Conservation (phyloP, 2,888 invertebrate genomes). For the Tipula vernalis region DNA sequence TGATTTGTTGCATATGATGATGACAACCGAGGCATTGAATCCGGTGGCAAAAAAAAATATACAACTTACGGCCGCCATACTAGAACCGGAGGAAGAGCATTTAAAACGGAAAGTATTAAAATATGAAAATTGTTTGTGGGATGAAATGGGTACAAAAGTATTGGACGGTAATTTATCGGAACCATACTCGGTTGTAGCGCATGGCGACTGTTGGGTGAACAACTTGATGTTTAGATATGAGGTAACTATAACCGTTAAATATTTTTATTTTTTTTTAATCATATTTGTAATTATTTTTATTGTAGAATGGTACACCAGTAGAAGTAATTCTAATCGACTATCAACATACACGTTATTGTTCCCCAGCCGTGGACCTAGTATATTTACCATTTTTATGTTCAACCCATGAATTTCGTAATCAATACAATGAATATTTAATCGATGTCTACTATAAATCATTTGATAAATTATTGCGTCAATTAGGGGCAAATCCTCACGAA, state of each 20-base stretch:
- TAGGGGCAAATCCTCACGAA: not conserved
- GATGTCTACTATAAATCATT: not conserved
- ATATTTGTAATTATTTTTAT: not conserved
- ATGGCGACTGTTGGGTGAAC: not conserved
- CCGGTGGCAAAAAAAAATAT: not conserved
- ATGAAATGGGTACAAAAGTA: not conserved
- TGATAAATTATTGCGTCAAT: not conserved
- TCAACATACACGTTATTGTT: not conserved
- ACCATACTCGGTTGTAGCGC: not conserved
- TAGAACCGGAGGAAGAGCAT: not conserved
- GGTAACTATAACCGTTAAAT: not conserved
- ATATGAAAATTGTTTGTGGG: not conserved
- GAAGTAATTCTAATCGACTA: not conserved
- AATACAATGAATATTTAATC: not conserved
- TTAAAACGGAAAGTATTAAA: not conserved
- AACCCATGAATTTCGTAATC: not conserved
- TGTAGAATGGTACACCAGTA: not conserved
- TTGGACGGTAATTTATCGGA: not conserved
- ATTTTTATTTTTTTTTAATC: no score
- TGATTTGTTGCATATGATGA: not conserved
- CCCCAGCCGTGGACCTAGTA: not conserved
- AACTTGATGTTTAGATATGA: not conserved
- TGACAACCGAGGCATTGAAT: not conserved
- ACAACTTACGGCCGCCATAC: not conserved
- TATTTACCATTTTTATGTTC: not conserved